Evolutionary conservation across 1,140 invertebrate genomes (phyloP).

Genomic region (Drosophila watanabei): DNA sequence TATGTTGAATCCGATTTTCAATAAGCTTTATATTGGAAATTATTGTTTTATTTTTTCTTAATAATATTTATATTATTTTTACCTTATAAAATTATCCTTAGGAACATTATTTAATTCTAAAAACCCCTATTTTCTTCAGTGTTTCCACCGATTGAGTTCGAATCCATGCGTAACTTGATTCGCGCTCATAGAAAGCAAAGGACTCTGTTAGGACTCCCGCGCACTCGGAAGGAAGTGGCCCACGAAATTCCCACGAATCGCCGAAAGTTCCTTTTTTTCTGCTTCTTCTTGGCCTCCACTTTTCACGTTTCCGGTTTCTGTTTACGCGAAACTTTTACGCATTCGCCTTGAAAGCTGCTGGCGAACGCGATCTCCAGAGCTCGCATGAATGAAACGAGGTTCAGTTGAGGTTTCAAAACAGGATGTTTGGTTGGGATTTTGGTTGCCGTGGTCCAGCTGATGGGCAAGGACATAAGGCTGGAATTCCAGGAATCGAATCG

Average conservation of each 20-base stretch:
- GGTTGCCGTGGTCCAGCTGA: conserved; percentile 35
- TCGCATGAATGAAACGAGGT: conserved; percentile 60
- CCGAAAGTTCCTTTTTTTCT: conserved; percentile 15
- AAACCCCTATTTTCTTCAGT: background rate
- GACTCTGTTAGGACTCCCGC: conserved; percentile 36
- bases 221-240: conserved; percentile 68
- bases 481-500: conserved; percentile 70
- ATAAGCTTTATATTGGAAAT: background rate
- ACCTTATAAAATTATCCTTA: background rate
- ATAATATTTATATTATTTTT: background rate
- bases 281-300: conserved; percentile 10
- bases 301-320: conserved; percentile 62
- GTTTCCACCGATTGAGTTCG: conserved; percentile 10
- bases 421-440: conserved; percentile 52
- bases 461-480: conserved; percentile 59
- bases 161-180: conserved; percentile 74
- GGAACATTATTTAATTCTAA: background rate
- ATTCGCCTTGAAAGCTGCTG: conserved; percentile 48
- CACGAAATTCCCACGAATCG: conserved; percentile 74
- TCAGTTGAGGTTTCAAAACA: conserved; percentile 48
- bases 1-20: background rate
- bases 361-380: conserved; percentile 18
- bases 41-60: background rate
- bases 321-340: conserved; percentile 78
- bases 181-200: conserved; percentile 64